phyloP scores from a whole-genome alignment of 1,140 invertebrate species.

The Centruroides sculpturatus region DNA sequence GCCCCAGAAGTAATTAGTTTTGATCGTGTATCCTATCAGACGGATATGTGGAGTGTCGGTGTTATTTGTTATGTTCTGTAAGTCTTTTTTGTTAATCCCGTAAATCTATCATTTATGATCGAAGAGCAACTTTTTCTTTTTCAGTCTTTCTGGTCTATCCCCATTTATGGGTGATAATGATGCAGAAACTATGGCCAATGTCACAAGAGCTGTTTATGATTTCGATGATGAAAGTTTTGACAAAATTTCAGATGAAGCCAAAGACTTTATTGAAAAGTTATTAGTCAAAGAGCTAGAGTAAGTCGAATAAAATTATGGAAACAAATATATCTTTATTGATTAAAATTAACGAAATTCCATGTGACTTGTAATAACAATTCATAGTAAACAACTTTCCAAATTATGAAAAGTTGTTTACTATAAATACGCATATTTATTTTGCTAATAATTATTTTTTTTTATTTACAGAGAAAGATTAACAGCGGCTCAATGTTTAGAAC shows the following conservation, averaged over 20 bases:
- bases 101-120: too few relatives aligned
- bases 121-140: conserved; percentile 15
- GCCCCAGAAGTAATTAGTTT: conserved; percentile 98
- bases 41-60: conserved; percentile 69
- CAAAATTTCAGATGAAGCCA: conserved; percentile 74
- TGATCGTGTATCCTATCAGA: conserved; percentile 66
- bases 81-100: conserved; percentile 36
- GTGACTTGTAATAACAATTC: too few relatives aligned
- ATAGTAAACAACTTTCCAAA: too few relatives aligned
- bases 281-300: conserved; percentile 80
- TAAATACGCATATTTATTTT: too few relatives aligned
- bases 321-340: too few relatives aligned
- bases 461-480: conserved; percentile 45
- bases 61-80: conserved; percentile 96
- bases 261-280: conserved; percentile 76
- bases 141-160: conserved; percentile 82
- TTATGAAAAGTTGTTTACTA: too few relatives aligned
- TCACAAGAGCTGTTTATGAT: conserved; percentile 87
- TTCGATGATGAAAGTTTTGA: conserved; percentile 87
- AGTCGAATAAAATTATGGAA: conserved; percentile 26
- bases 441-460: too few relatives aligned
- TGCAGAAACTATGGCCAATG: conserved; percentile 90
- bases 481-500: conserved; percentile 46
- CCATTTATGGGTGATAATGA: conserved; percentile 96
- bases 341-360: too few relatives aligned